Percentiles rank a stretch among this genome's conserved stretches.
These are phyloP conservation scores for Morpho deidamia DNA, from an alignment of 2,888 invertebrate species.

Conservation along the genomic window DNA sequence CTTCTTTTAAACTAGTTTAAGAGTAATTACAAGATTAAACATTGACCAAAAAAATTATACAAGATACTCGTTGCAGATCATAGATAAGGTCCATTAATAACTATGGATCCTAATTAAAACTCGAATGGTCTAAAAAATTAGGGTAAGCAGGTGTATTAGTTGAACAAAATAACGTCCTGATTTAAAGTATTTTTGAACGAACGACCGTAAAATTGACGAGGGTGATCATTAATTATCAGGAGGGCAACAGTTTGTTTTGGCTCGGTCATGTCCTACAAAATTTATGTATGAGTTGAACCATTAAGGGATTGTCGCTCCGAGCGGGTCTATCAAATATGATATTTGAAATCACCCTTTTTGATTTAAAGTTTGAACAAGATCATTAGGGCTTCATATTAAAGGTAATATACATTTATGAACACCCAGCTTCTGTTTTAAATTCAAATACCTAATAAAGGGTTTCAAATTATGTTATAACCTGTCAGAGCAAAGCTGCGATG, in stretches of 20 bases:
- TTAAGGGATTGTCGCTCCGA: conserved; percentile 66
- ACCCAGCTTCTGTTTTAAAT: too few relatives aligned
- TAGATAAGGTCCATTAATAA: conserved; percentile 13
- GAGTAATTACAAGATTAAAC: not conserved
- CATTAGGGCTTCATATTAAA: not conserved
- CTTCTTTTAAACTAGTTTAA: too few relatives aligned
- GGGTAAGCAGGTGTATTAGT: conserved; percentile 50
- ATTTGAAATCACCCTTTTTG: conserved; percentile 7
- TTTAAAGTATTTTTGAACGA: conserved; percentile 55
- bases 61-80: not conserved
- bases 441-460: too few relatives aligned
- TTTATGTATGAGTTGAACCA: conserved; percentile 68
- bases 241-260: conserved; percentile 68
- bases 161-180: conserved; percentile 28
- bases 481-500: too few relatives aligned
- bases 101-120: conserved; percentile 17
- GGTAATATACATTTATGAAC: not conserved
- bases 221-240: conserved; percentile 68
- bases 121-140: conserved; percentile 16
- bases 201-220: conserved; percentile 70
- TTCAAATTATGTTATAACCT: too few relatives aligned
- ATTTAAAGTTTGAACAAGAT: conserved; percentile 3
- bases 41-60: not conserved
- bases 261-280: conserved; percentile 62
- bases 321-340: conserved; percentile 32